A percentile compares a stretch with the other conserved stretches of the same genome.
These are phyloP conservation scores for Plagodis dolabraria DNA, from an alignment of 2,888 invertebrate species.

Conservation along the genomic window DNA sequence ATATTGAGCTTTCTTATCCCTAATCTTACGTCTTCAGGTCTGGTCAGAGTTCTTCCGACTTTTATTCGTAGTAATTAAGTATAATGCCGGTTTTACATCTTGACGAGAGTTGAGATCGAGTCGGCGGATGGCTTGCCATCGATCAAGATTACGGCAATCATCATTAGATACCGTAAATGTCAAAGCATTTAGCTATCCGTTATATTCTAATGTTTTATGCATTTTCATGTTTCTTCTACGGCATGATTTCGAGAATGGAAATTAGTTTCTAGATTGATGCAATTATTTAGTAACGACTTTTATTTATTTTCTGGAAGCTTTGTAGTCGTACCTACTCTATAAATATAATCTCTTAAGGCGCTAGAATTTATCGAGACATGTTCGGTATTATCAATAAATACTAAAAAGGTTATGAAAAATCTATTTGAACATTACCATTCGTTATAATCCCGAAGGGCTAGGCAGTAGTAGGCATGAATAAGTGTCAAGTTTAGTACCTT, in stretches of 20 bases:
- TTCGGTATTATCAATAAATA: too few species aligned
- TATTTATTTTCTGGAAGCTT: neutral
- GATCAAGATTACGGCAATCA: constrained; percentile 41
- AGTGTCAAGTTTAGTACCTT: too few species aligned
- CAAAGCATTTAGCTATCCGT: constrained; percentile 27
- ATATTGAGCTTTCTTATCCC: too few species aligned
- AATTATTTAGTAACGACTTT: neutral
- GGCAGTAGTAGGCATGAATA: too few species aligned
- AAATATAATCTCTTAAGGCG: too few species aligned
- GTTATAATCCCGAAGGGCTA: too few species aligned
- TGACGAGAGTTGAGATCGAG: constrained; percentile 55
- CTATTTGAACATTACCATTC: too few species aligned
- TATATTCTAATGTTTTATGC: constrained; percentile 18
- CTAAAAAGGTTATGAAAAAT: too few species aligned
- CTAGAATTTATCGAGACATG: too few species aligned
- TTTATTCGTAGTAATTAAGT: constrained; percentile 78
- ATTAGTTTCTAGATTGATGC: constrained; percentile 3
- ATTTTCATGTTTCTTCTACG: constrained; percentile 6
- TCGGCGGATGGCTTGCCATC: constrained; percentile 43
- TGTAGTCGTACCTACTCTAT: too few species aligned
- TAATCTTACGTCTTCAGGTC: constrained; percentile 35
- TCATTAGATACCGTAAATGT: constrained; percentile 35
- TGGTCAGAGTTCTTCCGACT: constrained; percentile 73
- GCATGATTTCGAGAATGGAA: neutral
- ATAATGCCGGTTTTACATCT: constrained; percentile 74